These are phyloP conservation scores for Ardeotis arabs DNA, from an alignment of 2,113 vertebrate genomes.

Conservation along the genomic window DNA sequence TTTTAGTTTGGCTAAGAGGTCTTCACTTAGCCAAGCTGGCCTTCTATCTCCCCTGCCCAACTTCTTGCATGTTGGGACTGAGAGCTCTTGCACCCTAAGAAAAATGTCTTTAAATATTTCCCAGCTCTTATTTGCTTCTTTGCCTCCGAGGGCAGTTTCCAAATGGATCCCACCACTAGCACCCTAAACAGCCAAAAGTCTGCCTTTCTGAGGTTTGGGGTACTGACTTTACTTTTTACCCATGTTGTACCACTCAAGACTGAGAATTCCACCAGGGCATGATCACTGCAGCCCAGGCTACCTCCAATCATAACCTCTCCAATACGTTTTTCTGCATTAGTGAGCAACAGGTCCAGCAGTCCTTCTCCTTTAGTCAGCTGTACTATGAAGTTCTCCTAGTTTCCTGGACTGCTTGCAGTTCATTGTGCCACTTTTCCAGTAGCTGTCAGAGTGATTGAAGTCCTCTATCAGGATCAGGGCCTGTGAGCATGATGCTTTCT, in stretches of 20 bases:
- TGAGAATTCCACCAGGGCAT: background rate
- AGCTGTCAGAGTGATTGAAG: rapidly evolving
- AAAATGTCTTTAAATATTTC: background rate
- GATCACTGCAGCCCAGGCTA: background rate
- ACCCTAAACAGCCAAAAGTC: background rate
- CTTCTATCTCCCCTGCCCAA: background rate
- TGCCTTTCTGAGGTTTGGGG: background rate
- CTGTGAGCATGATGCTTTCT: background rate
- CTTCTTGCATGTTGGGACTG: background rate
- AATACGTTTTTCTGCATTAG: background rate
- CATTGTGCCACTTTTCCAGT: background rate
- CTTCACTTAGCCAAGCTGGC: background rate
- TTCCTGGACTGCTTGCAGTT: background rate
- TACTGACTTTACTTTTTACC: background rate
- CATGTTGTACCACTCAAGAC: background rate
- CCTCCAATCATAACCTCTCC: background rate
- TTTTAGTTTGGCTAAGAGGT: background rate
- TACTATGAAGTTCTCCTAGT: background rate
- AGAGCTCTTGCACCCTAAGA: background rate
- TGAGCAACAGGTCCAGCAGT: background rate
- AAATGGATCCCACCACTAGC: background rate
- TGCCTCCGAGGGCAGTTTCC: background rate
- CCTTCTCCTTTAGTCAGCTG: background rate
- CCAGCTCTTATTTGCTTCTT: background rate
- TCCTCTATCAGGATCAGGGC: background rate